Conservation (phyloP, 2,888 invertebrate species). For the Hypsopygia costalis region DNA sequence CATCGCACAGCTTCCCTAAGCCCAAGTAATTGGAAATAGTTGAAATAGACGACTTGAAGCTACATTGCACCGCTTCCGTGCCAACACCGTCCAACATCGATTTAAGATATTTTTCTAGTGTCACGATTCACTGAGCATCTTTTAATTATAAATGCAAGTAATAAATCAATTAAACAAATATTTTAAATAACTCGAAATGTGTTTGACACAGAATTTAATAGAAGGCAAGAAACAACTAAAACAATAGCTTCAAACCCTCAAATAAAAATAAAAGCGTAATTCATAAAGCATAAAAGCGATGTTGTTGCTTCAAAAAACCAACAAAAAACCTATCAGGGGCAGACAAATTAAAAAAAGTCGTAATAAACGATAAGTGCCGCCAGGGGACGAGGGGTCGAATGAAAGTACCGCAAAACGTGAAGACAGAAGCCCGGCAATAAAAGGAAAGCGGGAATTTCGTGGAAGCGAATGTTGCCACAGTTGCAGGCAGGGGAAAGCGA, state of each 20-base stretch:
- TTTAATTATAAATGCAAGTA: neutral
- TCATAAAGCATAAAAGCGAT: neutral
- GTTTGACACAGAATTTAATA: neutral
- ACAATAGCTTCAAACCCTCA: neutral
- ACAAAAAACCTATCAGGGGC: conserved; percentile 23
- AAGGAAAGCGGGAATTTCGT: conserved; percentile 33
- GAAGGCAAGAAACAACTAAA: neutral
- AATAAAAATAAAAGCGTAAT: neutral
- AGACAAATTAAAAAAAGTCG: conserved; percentile 34
- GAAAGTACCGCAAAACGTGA: conserved; percentile 31
- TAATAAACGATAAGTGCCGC: conserved; percentile 37
- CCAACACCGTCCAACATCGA: conserved; percentile 5
- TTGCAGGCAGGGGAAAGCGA: neutral
- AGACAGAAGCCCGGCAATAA: conserved; percentile 32
- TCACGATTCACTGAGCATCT: neutral
- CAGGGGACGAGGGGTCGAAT: conserved; percentile 33
- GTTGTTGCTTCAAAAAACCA: conserved; percentile 11
- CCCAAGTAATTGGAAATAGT: conserved; percentile 80
- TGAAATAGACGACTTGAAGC: conserved; percentile 71
- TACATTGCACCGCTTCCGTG: conserved; percentile 37
- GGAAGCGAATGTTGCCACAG: conserved; percentile 12
- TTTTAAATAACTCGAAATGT: neutral
- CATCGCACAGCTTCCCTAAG: conserved; percentile 71
- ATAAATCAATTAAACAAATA: neutral
- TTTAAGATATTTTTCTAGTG: neutral